A percentile compares a stretch with the other conserved stretches of the same genome.
phyloP scores from a whole-genome alignment of 2,113 vertebrate genomes.

The Laterallus jamaicensis region DNA sequence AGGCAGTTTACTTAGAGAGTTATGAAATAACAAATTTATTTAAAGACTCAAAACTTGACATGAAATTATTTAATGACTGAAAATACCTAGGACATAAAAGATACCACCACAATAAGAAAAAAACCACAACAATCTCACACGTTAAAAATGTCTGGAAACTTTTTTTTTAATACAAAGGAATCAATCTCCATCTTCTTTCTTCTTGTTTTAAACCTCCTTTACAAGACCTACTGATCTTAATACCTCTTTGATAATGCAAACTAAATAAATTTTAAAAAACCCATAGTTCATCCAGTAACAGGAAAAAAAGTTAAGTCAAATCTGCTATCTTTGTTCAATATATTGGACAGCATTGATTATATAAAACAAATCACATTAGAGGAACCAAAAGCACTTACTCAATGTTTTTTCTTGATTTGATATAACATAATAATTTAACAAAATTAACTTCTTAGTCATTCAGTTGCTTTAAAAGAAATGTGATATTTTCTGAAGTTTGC shows the following conservation, averaged over 20 bases:
- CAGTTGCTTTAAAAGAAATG: not conserved
- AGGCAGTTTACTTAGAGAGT: not conserved
- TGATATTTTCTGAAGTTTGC: not conserved
- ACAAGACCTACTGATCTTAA: not conserved
- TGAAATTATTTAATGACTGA: not conserved
- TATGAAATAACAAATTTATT: not conserved
- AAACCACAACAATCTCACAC: not conserved
- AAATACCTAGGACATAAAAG: not conserved
- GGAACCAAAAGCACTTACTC: not conserved
- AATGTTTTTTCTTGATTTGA: not conserved
- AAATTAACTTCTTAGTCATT: not conserved
- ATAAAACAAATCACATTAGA: not conserved
- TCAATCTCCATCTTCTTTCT: not conserved
- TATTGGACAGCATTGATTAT: not conserved
- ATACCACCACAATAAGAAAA: rapidly evolving
- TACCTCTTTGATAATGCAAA: not conserved
- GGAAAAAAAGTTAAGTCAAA: not conserved
- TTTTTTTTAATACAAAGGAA: not conserved
- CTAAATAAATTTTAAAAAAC: not conserved
- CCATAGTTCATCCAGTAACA: not conserved
- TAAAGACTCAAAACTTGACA: not conserved
- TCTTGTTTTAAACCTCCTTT: not conserved
- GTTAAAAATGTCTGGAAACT: not conserved
- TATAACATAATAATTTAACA: not conserved
- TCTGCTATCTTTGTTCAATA: not conserved